These are phyloP conservation scores for Epistrophe eligans DNA, from an alignment of 2,888 invertebrate genomes.

Conservation along the genomic window DNA sequence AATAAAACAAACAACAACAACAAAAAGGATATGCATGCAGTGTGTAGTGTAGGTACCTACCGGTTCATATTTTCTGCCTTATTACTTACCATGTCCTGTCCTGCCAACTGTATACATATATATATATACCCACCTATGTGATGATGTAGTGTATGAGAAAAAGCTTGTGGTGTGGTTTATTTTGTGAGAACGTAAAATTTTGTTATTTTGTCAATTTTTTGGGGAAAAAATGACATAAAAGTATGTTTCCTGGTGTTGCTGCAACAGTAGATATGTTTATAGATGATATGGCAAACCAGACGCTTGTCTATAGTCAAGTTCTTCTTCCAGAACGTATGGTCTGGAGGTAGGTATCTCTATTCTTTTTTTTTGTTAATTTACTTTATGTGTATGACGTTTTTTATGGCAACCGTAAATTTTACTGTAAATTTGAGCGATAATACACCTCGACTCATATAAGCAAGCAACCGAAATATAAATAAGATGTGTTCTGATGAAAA, in stretches of 20 bases:
- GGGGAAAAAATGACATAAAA: slow-evolving; percentile 14
- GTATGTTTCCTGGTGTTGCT: neutral
- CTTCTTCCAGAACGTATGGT: slow-evolving; percentile 24
- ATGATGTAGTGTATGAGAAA: neutral
- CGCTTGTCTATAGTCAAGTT: slow-evolving; percentile 7
- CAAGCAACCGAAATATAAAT: slow-evolving; percentile 37
- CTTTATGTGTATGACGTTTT: slow-evolving; percentile 74
- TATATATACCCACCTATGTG: too few relatives aligned
- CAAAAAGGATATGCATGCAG: slow-evolving; percentile 11
- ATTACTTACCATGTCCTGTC: slow-evolving; percentile 42
- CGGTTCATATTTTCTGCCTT: slow-evolving; percentile 65
- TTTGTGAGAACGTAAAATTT: slow-evolving; percentile 70
- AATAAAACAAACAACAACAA: slow-evolving; percentile 24
- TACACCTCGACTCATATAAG: slow-evolving; percentile 39
- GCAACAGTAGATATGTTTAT: neutral
- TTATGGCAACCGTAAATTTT: slow-evolving; percentile 65
- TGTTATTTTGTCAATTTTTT: slow-evolving; percentile 71
- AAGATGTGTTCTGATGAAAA: slow-evolving; percentile 53
- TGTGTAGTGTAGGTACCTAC: slow-evolving; percentile 6
- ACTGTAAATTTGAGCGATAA: slow-evolving; percentile 56
- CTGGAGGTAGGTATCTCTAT: neutral
- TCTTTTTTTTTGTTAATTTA: slow-evolving; percentile 53
- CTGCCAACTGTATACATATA: slow-evolving; percentile 1
- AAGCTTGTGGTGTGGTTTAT: slow-evolving; percentile 70
- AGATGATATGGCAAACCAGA: slow-evolving; percentile 52